A percentile compares a stretch with the other conserved stretches of the same genome.
Evolutionary conservation across 2,797 vertebrate species (phyloP).

Genomic region (Discoglossus pictus): DNA sequence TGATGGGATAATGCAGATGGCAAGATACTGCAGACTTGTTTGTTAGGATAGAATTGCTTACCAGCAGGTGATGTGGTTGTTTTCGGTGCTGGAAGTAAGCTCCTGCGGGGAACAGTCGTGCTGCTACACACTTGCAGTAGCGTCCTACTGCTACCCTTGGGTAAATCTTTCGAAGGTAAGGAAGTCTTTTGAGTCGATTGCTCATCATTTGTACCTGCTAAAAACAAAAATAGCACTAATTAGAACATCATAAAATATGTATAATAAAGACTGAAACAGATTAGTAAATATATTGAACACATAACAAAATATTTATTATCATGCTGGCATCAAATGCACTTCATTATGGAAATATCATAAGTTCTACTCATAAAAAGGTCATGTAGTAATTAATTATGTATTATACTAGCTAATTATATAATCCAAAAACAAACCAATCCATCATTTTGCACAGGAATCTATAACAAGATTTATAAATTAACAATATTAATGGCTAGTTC

Average conservation of each 20-base stretch:
- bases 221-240: slow-evolving; percentile 55
- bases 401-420: too few relatives aligned
- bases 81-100: slow-evolving; percentile 80
- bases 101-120: slow-evolving; percentile 72
- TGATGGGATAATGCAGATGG: slow-evolving; percentile 22
- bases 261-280: slow-evolving; percentile 30
- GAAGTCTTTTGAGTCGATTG: slow-evolving; percentile 65
- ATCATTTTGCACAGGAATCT: too few relatives aligned
- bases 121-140: slow-evolving; percentile 64
- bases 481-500: too few relatives aligned
- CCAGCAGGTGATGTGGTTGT: slow-evolving; percentile 69
- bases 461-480: too few relatives aligned
- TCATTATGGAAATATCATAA: too few relatives aligned
- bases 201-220: slow-evolving; percentile 81
- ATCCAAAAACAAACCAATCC: too few relatives aligned
- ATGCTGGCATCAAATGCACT: not conserved
- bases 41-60: slow-evolving; percentile 59
- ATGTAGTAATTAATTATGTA: too few relatives aligned
- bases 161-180: slow-evolving; percentile 65
- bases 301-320: not conserved
- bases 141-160: slow-evolving; percentile 65
- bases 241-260: slow-evolving; percentile 62
- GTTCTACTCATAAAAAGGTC: too few relatives aligned
- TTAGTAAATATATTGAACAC: slow-evolving; percentile 22
- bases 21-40: not conserved